Evolutionary conservation across 2,113 vertebrate genomes (phyloP).

Genomic region (Muscicapa adusta): DNA sequence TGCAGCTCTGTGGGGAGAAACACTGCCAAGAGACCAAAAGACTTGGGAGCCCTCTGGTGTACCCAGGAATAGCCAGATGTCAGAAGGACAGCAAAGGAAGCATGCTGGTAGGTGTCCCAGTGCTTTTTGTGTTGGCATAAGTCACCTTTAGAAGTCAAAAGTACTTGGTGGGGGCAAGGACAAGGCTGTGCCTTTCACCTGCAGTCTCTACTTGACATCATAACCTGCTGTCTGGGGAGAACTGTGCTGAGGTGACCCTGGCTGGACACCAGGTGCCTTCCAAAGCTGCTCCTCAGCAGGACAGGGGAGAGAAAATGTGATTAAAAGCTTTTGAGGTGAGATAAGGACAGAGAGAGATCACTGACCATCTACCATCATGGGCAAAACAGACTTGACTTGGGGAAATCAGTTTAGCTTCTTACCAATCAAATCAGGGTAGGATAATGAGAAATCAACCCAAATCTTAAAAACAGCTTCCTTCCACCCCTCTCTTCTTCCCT

Average conservation of each 20-base stretch:
- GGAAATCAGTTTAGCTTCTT: neutral
- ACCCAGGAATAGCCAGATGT: neutral
- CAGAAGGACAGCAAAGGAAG: neutral
- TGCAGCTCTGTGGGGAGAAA: accelerated
- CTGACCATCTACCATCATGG: accelerated
- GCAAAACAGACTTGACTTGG: neutral
- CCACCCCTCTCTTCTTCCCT: neutral
- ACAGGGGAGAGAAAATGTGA: neutral
- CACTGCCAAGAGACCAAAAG: neutral
- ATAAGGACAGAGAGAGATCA: neutral
- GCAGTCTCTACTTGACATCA: neutral
- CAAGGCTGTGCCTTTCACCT: neutral
- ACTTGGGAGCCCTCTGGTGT: neutral
- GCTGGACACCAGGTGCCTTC: neutral
- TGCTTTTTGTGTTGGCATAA: neutral
- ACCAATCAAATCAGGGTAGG: neutral
- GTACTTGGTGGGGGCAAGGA: neutral
- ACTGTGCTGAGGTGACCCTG: neutral
- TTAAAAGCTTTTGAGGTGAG: neutral
- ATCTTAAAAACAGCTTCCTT: neutral
- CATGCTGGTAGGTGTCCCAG: neutral
- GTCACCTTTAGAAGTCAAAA: neutral
- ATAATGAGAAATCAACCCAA: neutral
- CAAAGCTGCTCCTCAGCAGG: neutral
- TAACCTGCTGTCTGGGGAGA: neutral